A percentile compares a stretch with the other conserved stretches of the same genome.
Evolutionary conservation across 2,797 vertebrate species (phyloP).

Genomic region (Vireo griseus): DNA sequence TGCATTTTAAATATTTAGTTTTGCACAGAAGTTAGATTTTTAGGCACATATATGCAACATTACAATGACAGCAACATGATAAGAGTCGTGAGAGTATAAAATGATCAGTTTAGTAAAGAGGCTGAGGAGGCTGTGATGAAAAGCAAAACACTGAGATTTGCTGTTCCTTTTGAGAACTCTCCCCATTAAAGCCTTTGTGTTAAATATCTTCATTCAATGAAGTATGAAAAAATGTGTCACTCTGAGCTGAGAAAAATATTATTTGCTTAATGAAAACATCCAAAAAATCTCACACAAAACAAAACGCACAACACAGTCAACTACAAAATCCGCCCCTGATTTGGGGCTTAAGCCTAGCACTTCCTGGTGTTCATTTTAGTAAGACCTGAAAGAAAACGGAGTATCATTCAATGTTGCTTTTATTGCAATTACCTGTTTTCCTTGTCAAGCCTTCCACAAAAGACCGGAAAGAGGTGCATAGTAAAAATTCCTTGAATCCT

Average conservation of each 20-base stretch:
- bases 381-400: neutral
- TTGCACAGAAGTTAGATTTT: neutral
- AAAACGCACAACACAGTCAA: no score
- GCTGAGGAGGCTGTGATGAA: neutral
- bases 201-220: neutral
- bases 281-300: neutral
- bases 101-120: neutral
- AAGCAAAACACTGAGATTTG: neutral
- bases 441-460: neutral
- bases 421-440: neutral
- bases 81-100: neutral
- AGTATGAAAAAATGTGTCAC: neutral
- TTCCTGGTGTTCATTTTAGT: neutral
- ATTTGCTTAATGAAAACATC: neutral
- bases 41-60: neutral
- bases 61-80: neutral
- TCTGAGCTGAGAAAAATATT: neutral
- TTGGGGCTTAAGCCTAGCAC: neutral
- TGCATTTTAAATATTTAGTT: neutral
- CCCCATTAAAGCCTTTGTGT: neutral
- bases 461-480: fast-evolving
- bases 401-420: neutral
- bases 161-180: neutral
- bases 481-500: neutral
- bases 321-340: neutral